phyloP scores from a whole-genome alignment of 2,797 vertebrate genomes.

The Lagocephalus sceleratus region DNA sequence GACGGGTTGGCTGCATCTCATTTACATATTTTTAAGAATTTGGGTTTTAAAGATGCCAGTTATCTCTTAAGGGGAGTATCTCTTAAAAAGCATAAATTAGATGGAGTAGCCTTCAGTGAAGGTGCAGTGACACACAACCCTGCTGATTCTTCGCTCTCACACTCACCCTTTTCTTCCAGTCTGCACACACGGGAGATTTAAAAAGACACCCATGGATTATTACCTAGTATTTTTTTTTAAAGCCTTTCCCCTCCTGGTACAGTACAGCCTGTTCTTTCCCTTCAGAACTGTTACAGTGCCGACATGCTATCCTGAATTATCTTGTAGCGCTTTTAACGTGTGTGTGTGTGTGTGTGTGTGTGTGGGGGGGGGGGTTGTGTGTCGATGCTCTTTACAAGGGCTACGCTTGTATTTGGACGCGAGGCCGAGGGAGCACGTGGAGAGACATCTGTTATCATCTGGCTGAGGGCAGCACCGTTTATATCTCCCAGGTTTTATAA shows the following conservation, averaged over 20 bases:
- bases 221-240: neutral
- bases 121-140: slow-evolving; percentile 15
- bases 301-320: slow-evolving; percentile 9
- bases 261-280: slow-evolving; percentile 39
- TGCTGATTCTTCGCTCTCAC: slow-evolving; percentile 14
- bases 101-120: neutral
- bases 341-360: no score
- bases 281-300: slow-evolving; percentile 11
- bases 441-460: neutral
- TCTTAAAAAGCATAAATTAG: no score
- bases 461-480: slow-evolving; percentile 6
- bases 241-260: slow-evolving; percentile 24
- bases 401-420: slow-evolving; percentile 14
- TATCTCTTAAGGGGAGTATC: no score
- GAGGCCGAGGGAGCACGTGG: slow-evolving; percentile 6
- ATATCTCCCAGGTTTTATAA: slow-evolving; percentile 4
- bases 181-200: slow-evolving; percentile 21
- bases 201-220: slow-evolving; percentile 37
- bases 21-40: no score
- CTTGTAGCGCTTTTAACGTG: slow-evolving; percentile 14
- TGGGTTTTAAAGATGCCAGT: no score
- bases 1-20: no score
- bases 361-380: neutral
- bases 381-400: slow-evolving; percentile 3
- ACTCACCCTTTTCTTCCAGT: slow-evolving; percentile 22